phyloP scores from a whole-genome alignment of 2,113 vertebrate species.

The Rostratula benghalensis region DNA sequence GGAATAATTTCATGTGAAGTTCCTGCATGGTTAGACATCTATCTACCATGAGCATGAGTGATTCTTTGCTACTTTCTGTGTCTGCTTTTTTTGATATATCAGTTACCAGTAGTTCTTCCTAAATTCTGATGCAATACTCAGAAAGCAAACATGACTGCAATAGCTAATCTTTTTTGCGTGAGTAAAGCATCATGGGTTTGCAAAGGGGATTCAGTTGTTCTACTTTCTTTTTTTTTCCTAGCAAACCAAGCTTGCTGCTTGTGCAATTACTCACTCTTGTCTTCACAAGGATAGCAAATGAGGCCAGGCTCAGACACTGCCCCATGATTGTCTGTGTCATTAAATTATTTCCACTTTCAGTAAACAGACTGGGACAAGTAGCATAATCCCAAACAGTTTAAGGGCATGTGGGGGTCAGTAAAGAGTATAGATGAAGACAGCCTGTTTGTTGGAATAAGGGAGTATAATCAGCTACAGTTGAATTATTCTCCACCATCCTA shows the following conservation, averaged over 20 bases:
- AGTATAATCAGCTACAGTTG: neutral
- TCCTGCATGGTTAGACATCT: neutral
- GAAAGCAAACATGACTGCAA: neutral
- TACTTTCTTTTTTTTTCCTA: neutral
- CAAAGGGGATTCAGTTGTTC: neutral
- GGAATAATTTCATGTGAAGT: neutral
- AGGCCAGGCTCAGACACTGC: neutral
- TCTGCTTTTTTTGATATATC: neutral
- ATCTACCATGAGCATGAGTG: neutral
- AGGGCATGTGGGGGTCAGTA: neutral
- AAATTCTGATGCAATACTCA: neutral
- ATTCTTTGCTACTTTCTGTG: neutral
- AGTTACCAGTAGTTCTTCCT: neutral
- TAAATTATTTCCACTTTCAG: neutral
- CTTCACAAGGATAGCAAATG: neutral
- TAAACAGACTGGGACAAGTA: neutral
- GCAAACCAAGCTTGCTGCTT: neutral
- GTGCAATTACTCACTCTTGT: neutral
- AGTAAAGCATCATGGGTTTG: neutral
- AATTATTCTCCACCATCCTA: accelerated
- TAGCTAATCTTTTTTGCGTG: neutral
- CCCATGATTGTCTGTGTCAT: neutral
- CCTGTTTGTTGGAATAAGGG: neutral
- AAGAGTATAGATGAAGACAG: neutral
- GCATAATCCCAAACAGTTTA: neutral